phyloP scores from a whole-genome alignment of 2,888 invertebrate species.

The Pycnomerus fuliginosus region DNA sequence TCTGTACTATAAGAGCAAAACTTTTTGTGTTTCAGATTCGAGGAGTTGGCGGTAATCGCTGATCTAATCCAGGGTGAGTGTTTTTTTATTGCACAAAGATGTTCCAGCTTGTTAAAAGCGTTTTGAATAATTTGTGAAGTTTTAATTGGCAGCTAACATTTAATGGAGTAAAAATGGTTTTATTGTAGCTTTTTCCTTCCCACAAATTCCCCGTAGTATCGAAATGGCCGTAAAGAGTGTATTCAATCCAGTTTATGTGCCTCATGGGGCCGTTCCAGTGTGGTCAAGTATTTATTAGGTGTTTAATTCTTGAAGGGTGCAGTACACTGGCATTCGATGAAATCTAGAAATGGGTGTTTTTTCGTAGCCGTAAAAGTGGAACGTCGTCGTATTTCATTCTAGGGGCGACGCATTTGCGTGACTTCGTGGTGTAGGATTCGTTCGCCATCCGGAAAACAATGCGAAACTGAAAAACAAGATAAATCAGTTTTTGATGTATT shows the following conservation, averaged over 20 bases:
- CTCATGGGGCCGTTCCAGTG: slow-evolving; percentile 7
- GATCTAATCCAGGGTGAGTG: slow-evolving; percentile 43
- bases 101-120: too few relatives aligned
- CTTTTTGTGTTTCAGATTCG: slow-evolving; percentile 32
- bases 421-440: slow-evolving; percentile 24
- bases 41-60: slow-evolving; percentile 39
- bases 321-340: too few relatives aligned
- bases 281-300: slow-evolving; percentile 17
- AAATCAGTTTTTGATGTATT: slow-evolving; percentile 24
- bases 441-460: slow-evolving; percentile 20
- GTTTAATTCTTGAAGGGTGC: slow-evolving; percentile 20
- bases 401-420: slow-evolving; percentile 26
- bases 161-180: slow-evolving; percentile 13
- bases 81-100: slow-evolving; percentile 17
- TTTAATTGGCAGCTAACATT: too few relatives aligned
- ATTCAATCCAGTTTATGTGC: slow-evolving; percentile 17
- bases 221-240: slow-evolving; percentile 10
- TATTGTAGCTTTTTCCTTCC: slow-evolving; percentile 7
- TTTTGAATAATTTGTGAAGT: too few relatives aligned
- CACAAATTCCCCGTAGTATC: slow-evolving; percentile 6
- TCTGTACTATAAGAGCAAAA: too few relatives aligned
- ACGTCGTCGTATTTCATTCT: slow-evolving; percentile 22
- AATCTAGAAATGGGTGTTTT: too few relatives aligned
- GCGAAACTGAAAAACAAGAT: slow-evolving; percentile 23
- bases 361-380: slow-evolving; percentile 14